Conservation (phyloP, 2,797 vertebrate species). For the Sparidentex hasta region DNA sequence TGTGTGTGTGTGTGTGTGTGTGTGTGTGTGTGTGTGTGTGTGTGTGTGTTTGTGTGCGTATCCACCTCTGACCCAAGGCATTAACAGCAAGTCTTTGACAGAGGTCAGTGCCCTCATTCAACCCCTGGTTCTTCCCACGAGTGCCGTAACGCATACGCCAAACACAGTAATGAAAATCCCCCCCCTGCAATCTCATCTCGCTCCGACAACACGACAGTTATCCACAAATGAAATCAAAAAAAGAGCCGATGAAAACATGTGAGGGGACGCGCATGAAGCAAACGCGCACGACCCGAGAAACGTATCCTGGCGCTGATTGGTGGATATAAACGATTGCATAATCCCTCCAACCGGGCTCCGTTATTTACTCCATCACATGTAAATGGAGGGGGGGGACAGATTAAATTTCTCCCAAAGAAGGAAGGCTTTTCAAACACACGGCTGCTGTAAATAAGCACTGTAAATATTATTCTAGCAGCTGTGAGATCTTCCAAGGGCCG, state of each 20-base stretch:
- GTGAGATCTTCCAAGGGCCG: constrained; percentile 50
- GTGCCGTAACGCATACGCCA: constrained; percentile 31
- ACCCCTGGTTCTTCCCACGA: constrained; percentile 35
- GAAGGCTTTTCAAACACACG: constrained; percentile 62
- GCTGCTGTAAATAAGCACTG: constrained; percentile 67
- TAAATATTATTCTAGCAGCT: constrained; percentile 74
- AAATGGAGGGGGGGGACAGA: constrained; percentile 56
- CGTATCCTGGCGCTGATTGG: constrained; percentile 31
- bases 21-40: background rate
- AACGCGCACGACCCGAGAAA: constrained; percentile 12
- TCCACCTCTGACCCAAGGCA: constrained; percentile 61
- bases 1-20: constrained; percentile 9
- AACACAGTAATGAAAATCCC: constrained; percentile 53
- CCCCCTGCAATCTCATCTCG: constrained; percentile 49
- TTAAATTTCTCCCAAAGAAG: constrained; percentile 53
- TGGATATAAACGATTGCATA: constrained; percentile 66
- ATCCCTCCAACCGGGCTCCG: constrained; percentile 46
- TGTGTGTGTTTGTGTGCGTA: constrained; percentile 23
- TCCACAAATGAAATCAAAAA: constrained; percentile 55
- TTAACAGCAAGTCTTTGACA: constrained; percentile 59
- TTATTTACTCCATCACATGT: constrained; percentile 71
- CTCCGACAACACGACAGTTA: constrained; percentile 50
- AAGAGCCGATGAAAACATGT: constrained; percentile 45
- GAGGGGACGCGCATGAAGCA: background rate
- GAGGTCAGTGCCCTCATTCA: constrained; percentile 62